Conservation (phyloP, 2,797 vertebrate species). For the Pseudochirops cupreus region DNA sequence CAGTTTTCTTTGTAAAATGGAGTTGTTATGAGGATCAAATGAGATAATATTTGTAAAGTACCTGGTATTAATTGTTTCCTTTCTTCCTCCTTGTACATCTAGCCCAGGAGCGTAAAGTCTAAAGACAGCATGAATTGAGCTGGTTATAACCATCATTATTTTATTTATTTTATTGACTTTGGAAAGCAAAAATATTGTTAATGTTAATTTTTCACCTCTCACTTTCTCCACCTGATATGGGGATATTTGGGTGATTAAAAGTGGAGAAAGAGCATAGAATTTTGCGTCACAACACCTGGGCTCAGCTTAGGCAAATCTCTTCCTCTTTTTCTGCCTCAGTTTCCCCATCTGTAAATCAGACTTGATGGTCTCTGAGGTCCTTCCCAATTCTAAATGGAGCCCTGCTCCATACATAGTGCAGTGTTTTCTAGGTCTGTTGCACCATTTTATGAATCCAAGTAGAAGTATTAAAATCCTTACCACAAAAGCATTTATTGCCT, state of each 20-base stretch:
- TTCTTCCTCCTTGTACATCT: neutral
- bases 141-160: neutral
- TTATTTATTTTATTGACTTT: neutral
- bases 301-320: neutral
- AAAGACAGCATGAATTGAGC: neutral
- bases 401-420: neutral
- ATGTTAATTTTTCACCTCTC: neutral
- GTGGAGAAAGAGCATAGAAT: neutral
- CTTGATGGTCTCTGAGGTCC: neutral
- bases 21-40: neutral
- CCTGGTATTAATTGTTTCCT: neutral
- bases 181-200: neutral
- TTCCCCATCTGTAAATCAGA: neutral
- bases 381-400: neutral
- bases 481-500: neutral
- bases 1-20: neutral
- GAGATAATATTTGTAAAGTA: neutral
- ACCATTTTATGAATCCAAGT: neutral
- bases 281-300: neutral
- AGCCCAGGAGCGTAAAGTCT: neutral
- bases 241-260: neutral
- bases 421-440: neutral
- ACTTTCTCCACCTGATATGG: neutral
- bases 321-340: neutral
- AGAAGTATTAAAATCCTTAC: rapidly evolving